phyloP scores from a whole-genome alignment of 2,888 invertebrate species.

The Drosophila mettleri region DNA sequence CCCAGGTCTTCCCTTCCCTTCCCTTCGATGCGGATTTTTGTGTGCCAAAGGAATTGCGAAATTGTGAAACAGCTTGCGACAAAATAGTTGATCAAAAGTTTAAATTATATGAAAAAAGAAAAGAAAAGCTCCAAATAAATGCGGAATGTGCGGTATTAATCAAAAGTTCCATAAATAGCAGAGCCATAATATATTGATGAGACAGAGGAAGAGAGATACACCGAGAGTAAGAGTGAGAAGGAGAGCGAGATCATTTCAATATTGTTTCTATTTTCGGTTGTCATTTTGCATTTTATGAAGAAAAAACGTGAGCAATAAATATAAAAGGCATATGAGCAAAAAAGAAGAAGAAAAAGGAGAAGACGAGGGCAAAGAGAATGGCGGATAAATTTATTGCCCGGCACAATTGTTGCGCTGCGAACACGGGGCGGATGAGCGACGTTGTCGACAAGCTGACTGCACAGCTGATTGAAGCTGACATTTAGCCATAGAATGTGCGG shows the following conservation, averaged over 20 bases:
- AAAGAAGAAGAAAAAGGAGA: background rate
- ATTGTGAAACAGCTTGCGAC: slow-evolving; percentile 25
- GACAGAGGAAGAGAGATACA: no score
- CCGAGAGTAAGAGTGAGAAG: background rate
- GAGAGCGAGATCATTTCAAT: slow-evolving; percentile 6
- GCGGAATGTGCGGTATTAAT: slow-evolving; percentile 10
- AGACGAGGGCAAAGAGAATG: slow-evolving; percentile 19
- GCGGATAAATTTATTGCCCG: slow-evolving; percentile 73
- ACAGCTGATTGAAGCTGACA: slow-evolving; percentile 70
- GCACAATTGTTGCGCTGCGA: slow-evolving; percentile 57
- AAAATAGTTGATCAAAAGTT: slow-evolving; percentile 21
- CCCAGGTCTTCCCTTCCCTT: slow-evolving; percentile 12
- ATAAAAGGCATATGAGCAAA: slow-evolving; percentile 28
- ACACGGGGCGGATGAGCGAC: slow-evolving; percentile 61
- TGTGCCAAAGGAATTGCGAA: slow-evolving; percentile 25
- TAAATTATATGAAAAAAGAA: slow-evolving; percentile 1
- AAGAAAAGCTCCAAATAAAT: slow-evolving; percentile 3
- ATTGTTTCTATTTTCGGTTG: slow-evolving; percentile 12
- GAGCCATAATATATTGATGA: background rate
- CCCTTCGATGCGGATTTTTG: slow-evolving; percentile 17
- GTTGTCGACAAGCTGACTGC: slow-evolving; percentile 52
- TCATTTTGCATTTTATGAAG: slow-evolving; percentile 28
- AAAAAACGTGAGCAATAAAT: slow-evolving; percentile 58
- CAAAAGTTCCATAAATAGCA: slow-evolving; percentile 1
- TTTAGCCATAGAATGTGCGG: slow-evolving; percentile 15